A percentile compares a stretch with the other conserved stretches of the same genome.
Evolutionary conservation across 2,888 invertebrate genomes (phyloP).

Genomic region (Galerucella calmariensis): DNA sequence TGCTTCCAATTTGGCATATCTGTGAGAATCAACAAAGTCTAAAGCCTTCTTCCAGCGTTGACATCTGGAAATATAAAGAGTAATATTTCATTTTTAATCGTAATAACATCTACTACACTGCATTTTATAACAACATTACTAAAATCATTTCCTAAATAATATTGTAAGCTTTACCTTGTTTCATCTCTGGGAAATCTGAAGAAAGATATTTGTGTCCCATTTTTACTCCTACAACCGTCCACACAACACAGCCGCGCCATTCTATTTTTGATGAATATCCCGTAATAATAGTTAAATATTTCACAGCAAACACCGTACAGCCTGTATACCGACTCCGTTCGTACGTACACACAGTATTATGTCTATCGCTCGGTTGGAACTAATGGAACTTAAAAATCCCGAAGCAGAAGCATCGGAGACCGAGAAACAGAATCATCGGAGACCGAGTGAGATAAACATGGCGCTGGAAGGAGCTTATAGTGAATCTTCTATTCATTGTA

Average conservation of each 20-base stretch:
- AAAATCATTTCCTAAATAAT: not conserved
- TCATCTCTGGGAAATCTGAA: too few species aligned
- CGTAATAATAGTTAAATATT: not conserved
- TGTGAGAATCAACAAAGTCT: too few species aligned
- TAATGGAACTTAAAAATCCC: too few species aligned
- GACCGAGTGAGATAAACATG: too few species aligned
- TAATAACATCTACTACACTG: not conserved
- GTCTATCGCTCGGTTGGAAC: too few species aligned
- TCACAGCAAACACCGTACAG: not conserved
- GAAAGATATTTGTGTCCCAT: too few species aligned
- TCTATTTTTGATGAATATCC: not conserved
- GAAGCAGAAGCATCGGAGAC: too few species aligned
- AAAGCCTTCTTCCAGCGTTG: not conserved
- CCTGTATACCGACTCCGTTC: not conserved
- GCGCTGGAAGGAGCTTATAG: too few species aligned
- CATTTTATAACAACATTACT: not conserved
- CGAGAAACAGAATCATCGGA: too few species aligned
- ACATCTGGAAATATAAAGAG: not conserved
- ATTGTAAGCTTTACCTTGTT: not conserved
- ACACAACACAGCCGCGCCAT: not conserved
- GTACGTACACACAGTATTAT: not conserved
- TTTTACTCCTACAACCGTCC: too few species aligned
- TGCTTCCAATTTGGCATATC: too few species aligned
- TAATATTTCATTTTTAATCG: not conserved
- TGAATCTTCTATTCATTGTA: too few species aligned